Evolutionary conservation across 1,140 invertebrate species (phyloP), one percentile per base, ranked within the genome.

Genomic region (Pinna nobilis): DNA sequence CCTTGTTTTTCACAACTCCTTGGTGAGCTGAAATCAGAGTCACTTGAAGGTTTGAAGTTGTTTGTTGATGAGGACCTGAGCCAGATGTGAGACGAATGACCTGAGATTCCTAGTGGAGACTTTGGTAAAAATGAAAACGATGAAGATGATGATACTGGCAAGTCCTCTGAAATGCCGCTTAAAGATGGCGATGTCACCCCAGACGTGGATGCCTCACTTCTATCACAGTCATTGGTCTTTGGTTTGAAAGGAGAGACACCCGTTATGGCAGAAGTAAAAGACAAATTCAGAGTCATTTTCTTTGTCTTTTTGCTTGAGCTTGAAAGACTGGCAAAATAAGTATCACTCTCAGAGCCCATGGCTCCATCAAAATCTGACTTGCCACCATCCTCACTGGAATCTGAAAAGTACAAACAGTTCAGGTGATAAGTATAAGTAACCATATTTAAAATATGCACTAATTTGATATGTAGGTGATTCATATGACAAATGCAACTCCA

Each of bases 341-440:
- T 70, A 11, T 77, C 77, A 67, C 49, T 57, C 41, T 76, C 73
- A 3, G 69, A 80, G 1, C 63, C 72, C 11, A 73, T 65, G 7
- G 80, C 78, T 23, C 74, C 67, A 33, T 64, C 74, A 68, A 78
- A 79, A 37, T 74, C 41, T 53, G 57, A 33, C n/a, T n/a, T n/a
- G 61, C 65, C 50, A 51, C 70, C 35, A 55, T 57, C 55, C 39
- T 74, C 67, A 72, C 74, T 77, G 20, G 67, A 78, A 64, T 55
- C 67, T 67, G 35, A 18, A 72, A 70, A 39, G n/a, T n/a, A n/a
- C n/a, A n/a, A n/a, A n/a, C n/a, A n/a, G n/a, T n/a, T n/a, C n/a
- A n/a, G n/a, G n/a, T n/a, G n/a, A n/a, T n/a, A n/a, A n/a, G n/a
- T n/a, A n/a, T n/a, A n/a, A n/a, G n/a, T n/a, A n/a, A n/a, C n/a